Evolutionary conservation across 2,797 vertebrate species (phyloP).

Genomic region (Acanthiza pusilla): DNA sequence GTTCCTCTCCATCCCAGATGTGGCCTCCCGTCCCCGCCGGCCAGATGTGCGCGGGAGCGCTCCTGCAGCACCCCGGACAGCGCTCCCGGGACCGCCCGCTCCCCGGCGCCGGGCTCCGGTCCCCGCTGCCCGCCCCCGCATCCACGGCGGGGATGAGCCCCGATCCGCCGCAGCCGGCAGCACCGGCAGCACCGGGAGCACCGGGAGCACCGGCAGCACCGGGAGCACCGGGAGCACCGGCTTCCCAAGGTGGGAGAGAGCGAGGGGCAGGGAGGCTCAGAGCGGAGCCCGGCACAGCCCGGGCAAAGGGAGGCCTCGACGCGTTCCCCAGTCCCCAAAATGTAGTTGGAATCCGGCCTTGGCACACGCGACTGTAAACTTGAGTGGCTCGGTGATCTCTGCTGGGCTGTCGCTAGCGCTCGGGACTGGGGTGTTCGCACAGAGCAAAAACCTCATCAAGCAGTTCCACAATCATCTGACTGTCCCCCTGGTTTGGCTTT

Average conservation of each 20-base stretch:
- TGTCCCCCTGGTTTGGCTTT: not conserved
- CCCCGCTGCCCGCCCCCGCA: not conserved
- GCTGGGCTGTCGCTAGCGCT: not conserved
- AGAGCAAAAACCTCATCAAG: not conserved
- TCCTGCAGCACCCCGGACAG: conserved; percentile 1
- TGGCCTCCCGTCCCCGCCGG: not conserved
- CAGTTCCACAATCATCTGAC: not conserved
- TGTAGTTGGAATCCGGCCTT: fast-evolving
- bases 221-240: not conserved
- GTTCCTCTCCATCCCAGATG: not conserved
- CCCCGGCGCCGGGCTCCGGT: not conserved
- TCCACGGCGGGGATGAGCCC: not conserved
- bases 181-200: not conserved
- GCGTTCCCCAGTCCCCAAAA: not conserved
- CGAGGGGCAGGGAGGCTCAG: not conserved
- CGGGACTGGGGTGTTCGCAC: fast-evolving
- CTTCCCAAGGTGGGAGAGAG: not conserved
- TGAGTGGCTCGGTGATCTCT: not conserved
- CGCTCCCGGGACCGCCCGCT: not conserved
- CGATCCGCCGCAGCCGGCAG: not conserved
- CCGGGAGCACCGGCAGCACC: not conserved
- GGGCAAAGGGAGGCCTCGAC: not conserved
- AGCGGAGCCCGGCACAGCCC: not conserved
- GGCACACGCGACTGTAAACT: no score
- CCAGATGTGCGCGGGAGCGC: not conserved